Evolutionary conservation across 2,797 vertebrate genomes (phyloP).

Genomic region (Dendrocincla tyrannina): DNA sequence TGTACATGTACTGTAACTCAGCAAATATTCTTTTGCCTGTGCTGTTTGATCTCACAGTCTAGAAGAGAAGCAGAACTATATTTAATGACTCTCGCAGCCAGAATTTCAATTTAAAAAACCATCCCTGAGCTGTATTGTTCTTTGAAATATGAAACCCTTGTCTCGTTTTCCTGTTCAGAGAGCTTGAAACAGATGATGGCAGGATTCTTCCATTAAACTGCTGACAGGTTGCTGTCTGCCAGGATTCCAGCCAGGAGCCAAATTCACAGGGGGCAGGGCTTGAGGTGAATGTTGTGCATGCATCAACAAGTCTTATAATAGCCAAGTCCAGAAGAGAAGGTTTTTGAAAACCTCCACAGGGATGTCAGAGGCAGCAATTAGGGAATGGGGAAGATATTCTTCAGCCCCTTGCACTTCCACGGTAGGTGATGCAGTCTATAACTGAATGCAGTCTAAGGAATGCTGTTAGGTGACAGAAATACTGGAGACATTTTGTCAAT

Average conservation of each 20-base stretch:
- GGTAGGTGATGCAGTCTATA: neutral
- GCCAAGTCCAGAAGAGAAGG: neutral
- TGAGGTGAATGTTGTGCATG: neutral
- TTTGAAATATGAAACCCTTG: constrained; percentile 36
- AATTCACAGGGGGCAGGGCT: neutral
- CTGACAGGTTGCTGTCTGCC: constrained; percentile 1
- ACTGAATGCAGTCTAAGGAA: neutral
- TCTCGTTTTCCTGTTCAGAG: neutral
- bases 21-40: constrained; percentile 39
- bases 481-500: neutral
- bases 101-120: constrained; percentile 6
- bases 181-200: neutral
- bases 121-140: neutral
- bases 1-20: neutral
- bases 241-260: neutral
- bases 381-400: neutral
- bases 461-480: neutral
- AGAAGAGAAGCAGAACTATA: constrained; percentile 36
- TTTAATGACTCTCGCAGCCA: constrained; percentile 20
- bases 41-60: constrained; percentile 16
- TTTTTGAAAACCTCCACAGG: neutral
- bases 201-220: neutral
- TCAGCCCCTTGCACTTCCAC: neutral
- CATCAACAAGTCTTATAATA: neutral
- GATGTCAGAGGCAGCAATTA: neutral